Evolutionary conservation across 1,140 invertebrate genomes (phyloP).

Genomic region (Hirudo medicinalis): DNA sequence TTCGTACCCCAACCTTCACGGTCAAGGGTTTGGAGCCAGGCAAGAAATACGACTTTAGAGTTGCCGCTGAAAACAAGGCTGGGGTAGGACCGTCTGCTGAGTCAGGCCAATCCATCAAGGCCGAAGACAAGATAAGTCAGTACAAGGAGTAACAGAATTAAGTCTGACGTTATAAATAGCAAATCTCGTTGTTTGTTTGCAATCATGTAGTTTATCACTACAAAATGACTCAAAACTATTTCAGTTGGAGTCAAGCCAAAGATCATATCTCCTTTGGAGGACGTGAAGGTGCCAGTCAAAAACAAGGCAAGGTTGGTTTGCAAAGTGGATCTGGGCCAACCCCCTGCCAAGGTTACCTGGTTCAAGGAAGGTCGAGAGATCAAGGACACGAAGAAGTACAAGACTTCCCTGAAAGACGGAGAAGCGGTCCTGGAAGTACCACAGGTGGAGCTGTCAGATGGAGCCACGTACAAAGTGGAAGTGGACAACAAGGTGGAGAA

Average conservation of each 20-base stretch:
- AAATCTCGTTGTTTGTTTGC: no score
- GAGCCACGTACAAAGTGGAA: constrained; percentile 35
- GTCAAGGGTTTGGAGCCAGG: constrained; percentile 76
- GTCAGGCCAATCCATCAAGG: constrained; percentile 69
- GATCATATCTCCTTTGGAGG: constrained; percentile 18
- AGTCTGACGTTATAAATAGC: neutral
- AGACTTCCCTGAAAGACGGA: constrained; percentile 36
- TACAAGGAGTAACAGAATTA: neutral
- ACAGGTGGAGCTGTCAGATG: constrained; percentile 35
- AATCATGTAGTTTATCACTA: neutral
- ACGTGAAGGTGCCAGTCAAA: constrained; percentile 17
- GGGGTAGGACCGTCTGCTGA: constrained; percentile 82
- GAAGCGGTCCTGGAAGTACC: constrained; percentile 35
- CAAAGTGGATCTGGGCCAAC: constrained; percentile 20
- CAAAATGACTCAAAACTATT: neutral
- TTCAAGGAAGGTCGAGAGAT: constrained; percentile 32
- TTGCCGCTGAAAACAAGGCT: constrained; percentile 77
- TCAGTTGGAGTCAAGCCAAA: constrained; percentile 23
- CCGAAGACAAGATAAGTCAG: constrained; percentile 62
- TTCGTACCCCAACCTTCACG: constrained; percentile 66
- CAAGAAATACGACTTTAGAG: constrained; percentile 85
- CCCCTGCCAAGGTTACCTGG: constrained; percentile 18
- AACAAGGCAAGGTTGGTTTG: constrained; percentile 13
- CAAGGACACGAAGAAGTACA: constrained; percentile 35
- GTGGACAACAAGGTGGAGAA: constrained; percentile 34